Evolutionary conservation across 2,888 invertebrate species (phyloP).

Genomic region (Ennomos fuscantarius): DNA sequence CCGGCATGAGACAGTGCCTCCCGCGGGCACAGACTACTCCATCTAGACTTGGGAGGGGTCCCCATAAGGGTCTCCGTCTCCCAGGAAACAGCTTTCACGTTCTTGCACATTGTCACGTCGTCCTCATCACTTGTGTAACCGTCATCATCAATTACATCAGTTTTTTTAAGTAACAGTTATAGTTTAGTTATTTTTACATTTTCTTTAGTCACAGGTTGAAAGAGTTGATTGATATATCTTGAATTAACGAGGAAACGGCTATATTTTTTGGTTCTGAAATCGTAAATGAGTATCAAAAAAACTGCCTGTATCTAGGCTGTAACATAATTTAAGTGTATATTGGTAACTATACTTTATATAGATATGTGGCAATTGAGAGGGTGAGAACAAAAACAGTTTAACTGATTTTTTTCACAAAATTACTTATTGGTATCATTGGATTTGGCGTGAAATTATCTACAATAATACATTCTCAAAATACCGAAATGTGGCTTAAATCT

Average conservation of each 20-base stretch:
- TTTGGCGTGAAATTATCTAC: too few species aligned
- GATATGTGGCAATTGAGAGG: too few species aligned
- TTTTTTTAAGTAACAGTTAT: constrained; percentile 24
- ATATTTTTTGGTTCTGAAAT: background rate
- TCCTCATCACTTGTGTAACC: constrained; percentile 44
- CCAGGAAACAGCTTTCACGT: constrained; percentile 75
- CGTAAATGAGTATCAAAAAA: constrained; percentile 6
- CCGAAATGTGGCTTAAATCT: too few species aligned
- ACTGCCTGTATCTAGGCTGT: too few species aligned
- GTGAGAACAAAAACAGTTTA: too few species aligned
- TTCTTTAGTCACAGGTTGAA: background rate
- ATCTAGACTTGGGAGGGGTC: constrained; percentile 67
- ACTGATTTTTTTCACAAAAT: too few species aligned
- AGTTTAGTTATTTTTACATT: constrained; percentile 1
- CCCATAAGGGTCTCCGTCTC: constrained; percentile 82
- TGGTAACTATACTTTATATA: too few species aligned
- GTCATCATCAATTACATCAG: constrained; percentile 37
- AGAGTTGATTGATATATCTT: background rate
- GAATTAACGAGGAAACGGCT: too few species aligned
- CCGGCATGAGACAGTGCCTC: constrained; percentile 90
- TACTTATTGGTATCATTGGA: too few species aligned
- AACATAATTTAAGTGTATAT: too few species aligned
- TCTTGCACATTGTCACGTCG: constrained; percentile 71
- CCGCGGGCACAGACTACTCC: constrained; percentile 86
- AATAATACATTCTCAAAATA: too few species aligned